Evolutionary conservation across 2,113 vertebrate genomes (phyloP), one percentile per base, ranked within the genome.

Genomic region (Xenotilapia caudafasciata): DNA sequence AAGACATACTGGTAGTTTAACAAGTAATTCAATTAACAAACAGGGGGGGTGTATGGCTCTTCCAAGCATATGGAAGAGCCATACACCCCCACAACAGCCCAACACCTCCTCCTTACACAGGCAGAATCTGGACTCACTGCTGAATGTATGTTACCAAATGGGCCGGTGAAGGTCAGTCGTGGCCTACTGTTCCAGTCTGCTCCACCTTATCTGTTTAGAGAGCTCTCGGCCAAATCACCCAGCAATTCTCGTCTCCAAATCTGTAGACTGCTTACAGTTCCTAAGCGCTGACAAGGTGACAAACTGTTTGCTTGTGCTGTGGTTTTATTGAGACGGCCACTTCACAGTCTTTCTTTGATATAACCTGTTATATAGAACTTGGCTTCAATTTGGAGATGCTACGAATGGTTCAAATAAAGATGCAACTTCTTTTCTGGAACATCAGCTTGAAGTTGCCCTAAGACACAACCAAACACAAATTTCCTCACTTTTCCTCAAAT

Each of bases 31-130:
- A 23, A 55, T 55, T 55, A 55, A 55, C 53, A 55, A 55, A 53
- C 19, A 4, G 10, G 53, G 1, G 11, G 12, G 0, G 15, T 49
- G 9, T 54, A 54, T 21, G 1, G n/a, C 51, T 26, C 51, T 21
- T 54, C n/a, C 6, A 23, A 26, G 0, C 54, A 56, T 56, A 14
- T 28, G 54, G 12, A 56, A 56, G 54, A 56, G 23, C 12, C 0
- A 56, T 56, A 28, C 58, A 19, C 58, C 11, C 58, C 58, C 2
- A 60, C 58, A 60, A 60, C 56, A 60, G 28, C 0, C 28, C 56
- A 60, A 19, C 28, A 6, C 9, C 28, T 60, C 1, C 53, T 23
- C 3, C 14, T 31, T 9, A 60, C 8, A 31, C 56, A 60, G 5
- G 56, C 54, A 56, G 12, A 56, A 5, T 56, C 23, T 26, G 12